Evolutionary conservation across 2,888 invertebrate species (phyloP).

Genomic region (Apodemia mormo): DNA sequence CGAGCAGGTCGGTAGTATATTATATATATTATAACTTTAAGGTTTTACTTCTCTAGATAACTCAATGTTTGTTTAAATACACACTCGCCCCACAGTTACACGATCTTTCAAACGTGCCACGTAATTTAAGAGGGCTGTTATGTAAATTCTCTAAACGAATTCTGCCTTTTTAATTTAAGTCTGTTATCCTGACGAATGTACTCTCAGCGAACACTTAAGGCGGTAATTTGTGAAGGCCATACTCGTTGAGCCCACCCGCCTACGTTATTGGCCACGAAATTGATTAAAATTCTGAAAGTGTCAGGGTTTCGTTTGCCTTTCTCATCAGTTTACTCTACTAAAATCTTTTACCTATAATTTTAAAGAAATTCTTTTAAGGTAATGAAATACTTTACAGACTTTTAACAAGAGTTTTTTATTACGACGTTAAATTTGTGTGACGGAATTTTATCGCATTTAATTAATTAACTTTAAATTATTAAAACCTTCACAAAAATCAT

Average conservation of each 20-base stretch:
- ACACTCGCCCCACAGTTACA: slow-evolving; percentile 25
- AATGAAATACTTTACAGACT: background rate
- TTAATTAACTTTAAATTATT: too few species aligned
- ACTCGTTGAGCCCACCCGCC: slow-evolving; percentile 48
- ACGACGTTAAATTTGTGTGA: background rate
- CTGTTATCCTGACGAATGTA: slow-evolving; percentile 58
- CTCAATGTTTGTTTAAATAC: slow-evolving; percentile 26
- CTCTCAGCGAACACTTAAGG: slow-evolving; percentile 56
- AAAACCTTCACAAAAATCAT: too few species aligned
- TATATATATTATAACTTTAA: background rate
- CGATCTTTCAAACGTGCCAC: slow-evolving; percentile 34
- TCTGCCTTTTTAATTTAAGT: slow-evolving; percentile 54
- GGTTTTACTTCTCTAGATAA: background rate
- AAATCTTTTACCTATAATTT: background rate
- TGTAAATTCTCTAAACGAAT: slow-evolving; percentile 47
- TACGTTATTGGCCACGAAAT: slow-evolving; percentile 72
- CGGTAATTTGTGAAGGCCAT: slow-evolving; percentile 65
- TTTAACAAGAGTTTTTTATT: background rate
- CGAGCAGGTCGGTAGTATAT: too few species aligned
- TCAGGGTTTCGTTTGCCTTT: slow-evolving; percentile 55
- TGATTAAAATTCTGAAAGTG: slow-evolving; percentile 76
- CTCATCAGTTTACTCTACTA: slow-evolving; percentile 26
- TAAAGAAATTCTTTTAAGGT: background rate
- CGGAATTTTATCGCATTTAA: too few species aligned
- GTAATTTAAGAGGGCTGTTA: slow-evolving; percentile 48